These are phyloP conservation scores for Mirounga angustirostris DNA, from an alignment of 2,113 vertebrate genomes.

Conservation along the genomic window DNA sequence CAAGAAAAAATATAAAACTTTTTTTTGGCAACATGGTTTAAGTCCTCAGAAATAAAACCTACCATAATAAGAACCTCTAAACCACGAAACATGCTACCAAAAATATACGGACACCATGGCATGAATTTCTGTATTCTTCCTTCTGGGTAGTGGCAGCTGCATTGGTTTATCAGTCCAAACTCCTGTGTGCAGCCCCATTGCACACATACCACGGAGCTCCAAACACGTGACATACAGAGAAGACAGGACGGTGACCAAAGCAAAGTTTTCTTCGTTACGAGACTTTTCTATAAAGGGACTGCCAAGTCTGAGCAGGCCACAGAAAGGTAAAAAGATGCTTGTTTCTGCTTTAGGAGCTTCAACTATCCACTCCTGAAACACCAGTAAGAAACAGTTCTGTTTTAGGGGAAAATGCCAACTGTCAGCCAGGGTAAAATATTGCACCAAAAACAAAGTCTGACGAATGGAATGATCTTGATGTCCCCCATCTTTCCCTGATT, in stretches of 20 bases:
- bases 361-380: background rate
- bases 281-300: background rate
- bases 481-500: background rate
- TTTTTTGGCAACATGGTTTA: constrained; percentile 75
- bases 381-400: background rate
- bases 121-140: background rate
- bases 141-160: background rate
- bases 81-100: background rate
- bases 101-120: background rate
- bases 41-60: constrained; percentile 70
- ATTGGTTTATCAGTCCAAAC: background rate
- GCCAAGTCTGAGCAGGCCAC: background rate
- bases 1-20: background rate
- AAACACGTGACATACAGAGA: too few relatives aligned
- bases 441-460: constrained; percentile 45
- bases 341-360: constrained; percentile 42
- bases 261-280: background rate
- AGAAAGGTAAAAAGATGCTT: constrained; percentile 32
- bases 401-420: constrained; percentile 30
- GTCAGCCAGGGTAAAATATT: constrained; percentile 54
- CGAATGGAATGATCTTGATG: background rate
- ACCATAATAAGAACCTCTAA: constrained; percentile 69
- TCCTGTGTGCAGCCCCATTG: fast-evolving
- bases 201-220: background rate
- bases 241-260: background rate